Percentiles rank a stretch among this genome's conserved stretches.
These are phyloP conservation scores for Lepidochitona cinerea DNA, from an alignment of 2,888 invertebrate genomes.

Conservation along the genomic window DNA sequence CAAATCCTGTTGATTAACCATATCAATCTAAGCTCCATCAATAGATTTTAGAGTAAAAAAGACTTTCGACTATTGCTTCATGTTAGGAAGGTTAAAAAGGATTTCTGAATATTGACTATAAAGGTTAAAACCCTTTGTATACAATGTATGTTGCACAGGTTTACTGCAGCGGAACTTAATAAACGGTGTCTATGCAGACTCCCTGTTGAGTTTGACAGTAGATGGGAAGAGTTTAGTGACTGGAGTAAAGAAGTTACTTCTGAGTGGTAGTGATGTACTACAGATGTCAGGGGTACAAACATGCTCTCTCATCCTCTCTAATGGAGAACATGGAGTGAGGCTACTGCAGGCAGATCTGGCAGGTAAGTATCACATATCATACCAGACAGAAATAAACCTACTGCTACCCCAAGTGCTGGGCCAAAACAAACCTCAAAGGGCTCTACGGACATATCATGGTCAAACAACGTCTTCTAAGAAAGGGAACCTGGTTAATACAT, in stretches of 20 bases:
- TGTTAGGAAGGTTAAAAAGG: no score
- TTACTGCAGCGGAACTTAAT: constrained; percentile 35
- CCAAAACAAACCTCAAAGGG: no score
- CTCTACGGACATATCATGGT: no score
- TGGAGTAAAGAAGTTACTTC: constrained; percentile 38
- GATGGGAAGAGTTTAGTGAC: constrained; percentile 30
- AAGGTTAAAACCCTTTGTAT: no score
- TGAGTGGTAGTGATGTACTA: constrained; percentile 33
- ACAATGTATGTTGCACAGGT: constrained; percentile 30
- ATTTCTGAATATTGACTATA: no score
- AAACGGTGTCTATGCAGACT: constrained; percentile 19
- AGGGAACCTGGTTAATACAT: no score
- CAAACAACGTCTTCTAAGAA: no score
- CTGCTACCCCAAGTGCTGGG: not conserved
- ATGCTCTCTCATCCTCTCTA: not conserved
- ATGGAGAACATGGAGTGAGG: constrained; percentile 22
- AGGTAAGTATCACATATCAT: constrained; percentile 25
- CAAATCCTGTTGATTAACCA: no score
- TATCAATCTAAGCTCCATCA: no score
- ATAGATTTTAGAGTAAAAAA: no score
- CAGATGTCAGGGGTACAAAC: constrained; percentile 37
- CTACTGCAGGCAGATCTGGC: constrained; percentile 43
- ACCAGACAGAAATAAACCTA: not conserved
- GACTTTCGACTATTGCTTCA: no score
- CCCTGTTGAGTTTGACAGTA: constrained; percentile 33